Conservation (phyloP, 92 coral and sea anemone species). For the Palythoa grandiflora region DNA sequence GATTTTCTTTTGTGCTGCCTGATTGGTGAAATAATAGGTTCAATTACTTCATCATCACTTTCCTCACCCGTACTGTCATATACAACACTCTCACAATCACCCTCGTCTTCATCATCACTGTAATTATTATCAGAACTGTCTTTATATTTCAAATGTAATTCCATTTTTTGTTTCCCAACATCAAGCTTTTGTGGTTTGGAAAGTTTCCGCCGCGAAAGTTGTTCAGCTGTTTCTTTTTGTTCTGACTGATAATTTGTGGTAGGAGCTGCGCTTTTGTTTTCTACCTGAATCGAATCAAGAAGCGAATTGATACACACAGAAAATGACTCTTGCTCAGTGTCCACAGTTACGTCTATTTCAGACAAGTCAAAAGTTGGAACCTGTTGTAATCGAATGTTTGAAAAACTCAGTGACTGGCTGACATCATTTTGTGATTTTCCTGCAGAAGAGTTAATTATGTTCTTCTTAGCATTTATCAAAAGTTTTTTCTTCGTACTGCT, state of each 20-base stretch:
- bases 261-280: constrained; percentile 1
- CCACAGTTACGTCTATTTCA: constrained; percentile 8
- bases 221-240: background rate
- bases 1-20: constrained; percentile 37
- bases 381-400: background rate
- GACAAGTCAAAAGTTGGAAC: constrained; percentile 40
- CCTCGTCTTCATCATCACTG: background rate
- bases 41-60: constrained; percentile 23
- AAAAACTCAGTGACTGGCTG: background rate
- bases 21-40: constrained; percentile 33
- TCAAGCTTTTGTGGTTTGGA: background rate
- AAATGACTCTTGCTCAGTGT: constrained; percentile 23
- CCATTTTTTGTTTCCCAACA: background rate
- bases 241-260: background rate
- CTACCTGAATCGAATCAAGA: constrained; percentile 20
- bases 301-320: constrained; percentile 32
- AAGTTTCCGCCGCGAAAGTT: background rate
- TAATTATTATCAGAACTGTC: background rate
- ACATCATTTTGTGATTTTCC: background rate
- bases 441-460: constrained; percentile 1
- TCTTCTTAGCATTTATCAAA: constrained; percentile 9
- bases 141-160: background rate
- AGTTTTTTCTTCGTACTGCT: constrained; percentile 22
- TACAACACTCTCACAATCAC: constrained; percentile 29
- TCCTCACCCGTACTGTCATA: constrained; percentile 44